Evolutionary conservation across 2,888 invertebrate genomes (phyloP).

Genomic region (Romanomermis culicivorax): DNA sequence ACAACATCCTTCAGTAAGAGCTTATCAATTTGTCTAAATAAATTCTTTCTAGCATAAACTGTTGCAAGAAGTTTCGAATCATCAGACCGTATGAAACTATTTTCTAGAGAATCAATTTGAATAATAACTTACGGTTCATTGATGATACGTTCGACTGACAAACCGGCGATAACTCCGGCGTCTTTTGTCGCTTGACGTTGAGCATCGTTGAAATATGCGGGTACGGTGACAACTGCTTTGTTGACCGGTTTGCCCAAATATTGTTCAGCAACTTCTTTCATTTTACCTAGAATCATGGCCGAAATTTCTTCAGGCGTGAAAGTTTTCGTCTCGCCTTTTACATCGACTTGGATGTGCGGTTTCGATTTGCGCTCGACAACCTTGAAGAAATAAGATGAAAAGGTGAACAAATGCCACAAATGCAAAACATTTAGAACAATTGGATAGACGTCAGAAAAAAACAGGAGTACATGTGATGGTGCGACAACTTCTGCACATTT

Average conservation of each 20-base stretch:
- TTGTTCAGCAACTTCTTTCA: slow-evolving; percentile 96
- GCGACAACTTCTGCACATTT: too few relatives aligned
- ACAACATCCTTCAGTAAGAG: neutral
- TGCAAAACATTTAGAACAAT: too few relatives aligned
- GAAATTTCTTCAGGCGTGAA: slow-evolving; percentile 98
- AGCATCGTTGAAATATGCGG: slow-evolving; percentile 97
- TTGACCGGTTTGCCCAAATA: slow-evolving; percentile 72
- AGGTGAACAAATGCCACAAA: too few relatives aligned
- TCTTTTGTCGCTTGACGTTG: slow-evolving; percentile 91
- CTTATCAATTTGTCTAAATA: neutral
- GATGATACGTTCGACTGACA: slow-evolving; percentile 81
- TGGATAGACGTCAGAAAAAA: too few relatives aligned
- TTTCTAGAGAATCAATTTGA: neutral
- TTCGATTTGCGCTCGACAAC: slow-evolving; percentile 73
- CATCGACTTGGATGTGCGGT: slow-evolving; percentile 68
- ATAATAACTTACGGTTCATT: slow-evolving; percentile 47
- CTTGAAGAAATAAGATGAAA: slow-evolving; percentile 19
- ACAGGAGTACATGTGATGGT: too few relatives aligned
- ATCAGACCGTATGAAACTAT: too few relatives aligned
- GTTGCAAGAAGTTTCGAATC: neutral
- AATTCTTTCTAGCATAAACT: neutral
- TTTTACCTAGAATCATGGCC: slow-evolving; percentile 89
- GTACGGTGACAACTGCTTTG: slow-evolving; percentile 76
- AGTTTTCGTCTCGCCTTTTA: slow-evolving; percentile 51
- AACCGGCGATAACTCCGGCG: slow-evolving; percentile 78